Evolutionary conservation across 2,113 vertebrate genomes (phyloP), one percentile per base, ranked within the genome.

Genomic region (Colius striatus): DNA sequence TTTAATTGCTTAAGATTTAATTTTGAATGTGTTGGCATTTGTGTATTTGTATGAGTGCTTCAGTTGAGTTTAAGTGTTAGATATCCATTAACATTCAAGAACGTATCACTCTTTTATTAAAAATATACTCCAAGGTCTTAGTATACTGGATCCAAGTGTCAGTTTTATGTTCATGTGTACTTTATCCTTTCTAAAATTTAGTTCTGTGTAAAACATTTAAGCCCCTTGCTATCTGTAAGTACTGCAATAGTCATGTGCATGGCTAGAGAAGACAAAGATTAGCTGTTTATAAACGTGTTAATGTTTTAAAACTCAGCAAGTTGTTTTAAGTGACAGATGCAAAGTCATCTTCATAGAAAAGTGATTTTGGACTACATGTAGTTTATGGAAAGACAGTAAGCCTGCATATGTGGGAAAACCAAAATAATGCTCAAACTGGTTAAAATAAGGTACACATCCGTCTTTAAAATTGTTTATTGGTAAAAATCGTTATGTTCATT

Each of bases 271-370:
- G 70, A 90, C 60, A 84, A 82, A 94, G 68, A 78, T 78, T 88
- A 81, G 83, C 67, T 90, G 41, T 94, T 96, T 96, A 96, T 96
- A 97, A 96, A 94, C 94, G 65, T 87, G 89, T 92, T 97, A 95
- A 97, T 94, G 77, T 94, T 97, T 97, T 73, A 96, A 97, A 97
- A 87, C 94, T 93, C 85, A 94, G 87, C 89, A 94, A 78, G 94
- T 92, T 85, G 95, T 97, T 95, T 95, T 55, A 94, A 86, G 92
- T 96, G 68, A 65, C 91, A 77, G 76, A 82, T 94, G 55, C 9
- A 65, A 82, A 89, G 29, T 45, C 7, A 27, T 72, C 34, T 87
- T 93, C 26, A 68, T 68, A 45, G 6, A 68, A 94, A 97, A 71
- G 60, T 94, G 30, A 2, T 95, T 97, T 97, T 92, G 47, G 87